Evolutionary conservation across 2,888 invertebrate species (phyloP).

Genomic region (Pedicia rivosa): DNA sequence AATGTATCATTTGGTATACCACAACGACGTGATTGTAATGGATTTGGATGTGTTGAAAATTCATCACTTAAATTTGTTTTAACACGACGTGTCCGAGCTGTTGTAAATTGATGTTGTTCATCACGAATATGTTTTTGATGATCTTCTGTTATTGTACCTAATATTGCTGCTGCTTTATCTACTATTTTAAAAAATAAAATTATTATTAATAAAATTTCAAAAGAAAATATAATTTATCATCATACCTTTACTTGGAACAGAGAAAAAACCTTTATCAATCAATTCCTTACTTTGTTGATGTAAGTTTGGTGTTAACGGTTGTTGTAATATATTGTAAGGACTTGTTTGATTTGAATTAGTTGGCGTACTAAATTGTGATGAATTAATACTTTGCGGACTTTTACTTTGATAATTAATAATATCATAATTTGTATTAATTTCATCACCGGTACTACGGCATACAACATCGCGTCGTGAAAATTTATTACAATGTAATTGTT

Average conservation of each 20-base stretch:
- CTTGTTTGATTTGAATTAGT: background rate
- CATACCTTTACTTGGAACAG: conserved; percentile 4
- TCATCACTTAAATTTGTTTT: conserved; percentile 18
- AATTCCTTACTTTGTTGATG: too few species aligned
- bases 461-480: conserved; percentile 21
- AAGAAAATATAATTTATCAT: background rate
- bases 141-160: conserved; percentile 18
- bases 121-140: conserved; percentile 11
- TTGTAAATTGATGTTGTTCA: conserved; percentile 8
- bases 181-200: background rate
- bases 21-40: background rate
- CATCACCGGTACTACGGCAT: conserved; percentile 33
- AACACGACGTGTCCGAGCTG: conserved; percentile 13
- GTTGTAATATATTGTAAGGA: background rate
- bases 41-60: conserved; percentile 6
- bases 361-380: background rate
- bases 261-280: conserved; percentile 3
- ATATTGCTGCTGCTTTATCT: conserved; percentile 18
- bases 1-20: conserved; percentile 21
- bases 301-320: background rate
- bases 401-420: conserved; percentile 14
- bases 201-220: background rate
- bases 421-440: conserved; percentile 26
- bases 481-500: conserved; percentile 1
- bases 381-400: conserved; percentile 12